Evolutionary conservation across 2,113 vertebrate species (phyloP).

Genomic region (Oplegnathus fasciatus): DNA sequence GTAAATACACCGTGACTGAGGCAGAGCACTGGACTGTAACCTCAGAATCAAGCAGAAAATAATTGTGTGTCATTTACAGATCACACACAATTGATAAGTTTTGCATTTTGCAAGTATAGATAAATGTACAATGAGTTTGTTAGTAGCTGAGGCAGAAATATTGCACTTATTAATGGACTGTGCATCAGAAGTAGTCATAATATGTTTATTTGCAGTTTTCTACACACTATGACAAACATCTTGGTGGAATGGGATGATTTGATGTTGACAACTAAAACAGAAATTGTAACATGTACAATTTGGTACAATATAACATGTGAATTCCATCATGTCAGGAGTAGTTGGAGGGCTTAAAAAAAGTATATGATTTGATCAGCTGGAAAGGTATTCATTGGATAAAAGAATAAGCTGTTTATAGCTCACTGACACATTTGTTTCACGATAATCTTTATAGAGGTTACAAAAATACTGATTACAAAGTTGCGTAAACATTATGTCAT

Average conservation of each 20-base stretch:
- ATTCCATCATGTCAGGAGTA: not conserved
- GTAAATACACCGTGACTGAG: constrained; percentile 25
- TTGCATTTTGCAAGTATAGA: not conserved
- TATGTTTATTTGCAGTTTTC: not conserved
- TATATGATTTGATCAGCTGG: not conserved
- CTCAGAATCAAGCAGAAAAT: not conserved
- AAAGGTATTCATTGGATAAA: not conserved
- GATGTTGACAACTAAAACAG: not conserved
- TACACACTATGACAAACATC: not conserved
- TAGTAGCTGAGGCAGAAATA: not conserved
- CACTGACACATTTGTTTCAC: not conserved
- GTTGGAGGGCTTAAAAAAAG: not conserved
- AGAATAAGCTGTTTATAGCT: not conserved
- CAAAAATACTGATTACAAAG: constrained; percentile 20
- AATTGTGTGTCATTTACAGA: not conserved
- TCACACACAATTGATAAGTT: not conserved
- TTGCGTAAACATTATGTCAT: constrained; percentile 36
- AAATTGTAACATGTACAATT: not conserved
- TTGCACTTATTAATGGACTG: not conserved
- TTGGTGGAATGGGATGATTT: not conserved
- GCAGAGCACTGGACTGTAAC: not conserved
- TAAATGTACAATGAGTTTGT: not conserved
- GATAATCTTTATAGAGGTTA: not conserved
- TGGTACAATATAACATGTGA: not conserved
- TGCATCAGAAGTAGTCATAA: not conserved